phyloP scores from a whole-genome alignment of 2,113 vertebrate species.

The Pachypanchax playfairii region DNA sequence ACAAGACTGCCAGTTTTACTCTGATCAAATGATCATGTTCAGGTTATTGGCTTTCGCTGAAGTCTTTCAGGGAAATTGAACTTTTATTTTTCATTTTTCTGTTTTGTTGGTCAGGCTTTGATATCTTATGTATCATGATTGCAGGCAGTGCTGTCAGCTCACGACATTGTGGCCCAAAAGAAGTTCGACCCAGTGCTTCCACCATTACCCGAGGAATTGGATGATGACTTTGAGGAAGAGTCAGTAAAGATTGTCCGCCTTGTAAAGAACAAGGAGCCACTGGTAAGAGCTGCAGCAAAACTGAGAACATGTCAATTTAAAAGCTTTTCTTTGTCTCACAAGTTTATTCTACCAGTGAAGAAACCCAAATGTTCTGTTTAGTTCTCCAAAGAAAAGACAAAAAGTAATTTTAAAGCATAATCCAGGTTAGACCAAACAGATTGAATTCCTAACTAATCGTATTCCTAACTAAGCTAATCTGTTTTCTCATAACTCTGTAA shows the following conservation, averaged over 20 bases:
- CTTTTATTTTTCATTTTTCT: neutral
- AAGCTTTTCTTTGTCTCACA: no score
- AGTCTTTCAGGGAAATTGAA: neutral
- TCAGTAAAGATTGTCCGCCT: constrained; percentile 95
- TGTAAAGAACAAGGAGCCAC: constrained; percentile 95
- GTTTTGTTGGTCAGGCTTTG: neutral
- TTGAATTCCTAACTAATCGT: no score
- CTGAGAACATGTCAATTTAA: no score
- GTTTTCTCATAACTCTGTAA: neutral
- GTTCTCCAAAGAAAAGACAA: no score
- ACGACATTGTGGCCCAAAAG: constrained; percentile 95
- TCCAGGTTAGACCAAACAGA: no score
- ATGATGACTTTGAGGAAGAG: constrained; percentile 92
- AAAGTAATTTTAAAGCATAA: no score
- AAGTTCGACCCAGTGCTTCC: constrained; percentile 93
- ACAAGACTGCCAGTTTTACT: constrained; percentile 24
- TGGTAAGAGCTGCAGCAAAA: constrained; percentile 83
- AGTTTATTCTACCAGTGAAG: no score
- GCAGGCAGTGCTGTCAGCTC: constrained; percentile 91
- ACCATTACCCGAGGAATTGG: constrained; percentile 87
- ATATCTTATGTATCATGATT: neutral
- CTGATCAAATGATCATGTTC: constrained; percentile 32
- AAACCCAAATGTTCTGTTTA: no score
- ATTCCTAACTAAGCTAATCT: no score
- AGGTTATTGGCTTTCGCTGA: constrained; percentile 19